Evolutionary conservation across 2,113 vertebrate genomes (phyloP).

Genomic region (Xenus cinereus): DNA sequence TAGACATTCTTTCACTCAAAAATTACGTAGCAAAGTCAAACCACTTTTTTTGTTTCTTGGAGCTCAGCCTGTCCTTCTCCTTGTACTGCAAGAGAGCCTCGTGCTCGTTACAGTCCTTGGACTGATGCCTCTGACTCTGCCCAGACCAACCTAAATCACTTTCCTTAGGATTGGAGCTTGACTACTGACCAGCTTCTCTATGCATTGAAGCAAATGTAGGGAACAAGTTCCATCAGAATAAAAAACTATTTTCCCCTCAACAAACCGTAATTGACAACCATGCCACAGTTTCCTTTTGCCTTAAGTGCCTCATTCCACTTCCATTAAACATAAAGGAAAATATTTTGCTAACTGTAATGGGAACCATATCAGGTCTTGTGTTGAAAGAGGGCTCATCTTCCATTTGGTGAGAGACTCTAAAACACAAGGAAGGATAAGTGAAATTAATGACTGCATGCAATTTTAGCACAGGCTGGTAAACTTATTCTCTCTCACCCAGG

Average conservation of each 20-base stretch:
- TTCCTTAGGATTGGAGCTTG: background rate
- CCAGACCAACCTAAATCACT: background rate
- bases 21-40: background rate
- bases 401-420: background rate
- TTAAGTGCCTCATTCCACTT: background rate
- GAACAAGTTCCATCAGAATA: background rate
- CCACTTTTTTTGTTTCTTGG: background rate
- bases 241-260: background rate
- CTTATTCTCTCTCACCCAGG: background rate
- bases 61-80: background rate
- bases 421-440: background rate
- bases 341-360: background rate
- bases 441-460: background rate
- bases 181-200: background rate
- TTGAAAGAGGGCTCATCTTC: background rate
- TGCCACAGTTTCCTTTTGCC: background rate
- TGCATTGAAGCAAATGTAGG: background rate
- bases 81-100: background rate
- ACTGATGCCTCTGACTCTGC: background rate
- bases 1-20: background rate
- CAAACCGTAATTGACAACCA: background rate
- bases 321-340: background rate
- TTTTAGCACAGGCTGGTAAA: background rate
- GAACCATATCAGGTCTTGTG: background rate
- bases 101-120: background rate